phyloP scores from a whole-genome alignment of 2,888 invertebrate genomes.

The Chrysolina americana region DNA sequence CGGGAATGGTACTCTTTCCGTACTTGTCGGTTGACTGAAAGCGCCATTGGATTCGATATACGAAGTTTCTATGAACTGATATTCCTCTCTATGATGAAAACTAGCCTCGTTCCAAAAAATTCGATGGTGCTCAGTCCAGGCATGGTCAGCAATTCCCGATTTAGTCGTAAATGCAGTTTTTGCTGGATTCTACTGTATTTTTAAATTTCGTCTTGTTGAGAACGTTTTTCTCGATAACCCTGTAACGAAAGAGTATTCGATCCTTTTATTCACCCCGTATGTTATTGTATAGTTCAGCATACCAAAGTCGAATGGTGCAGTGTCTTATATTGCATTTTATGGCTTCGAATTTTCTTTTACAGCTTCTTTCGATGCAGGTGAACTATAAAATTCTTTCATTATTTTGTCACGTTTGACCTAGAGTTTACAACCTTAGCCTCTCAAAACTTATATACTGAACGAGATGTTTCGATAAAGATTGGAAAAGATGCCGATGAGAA shows the following conservation, averaged over 20 bases:
- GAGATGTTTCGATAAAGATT: not conserved
- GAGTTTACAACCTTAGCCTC: constrained; percentile 6
- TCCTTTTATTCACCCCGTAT: not conserved
- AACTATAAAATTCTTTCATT: constrained; percentile 36
- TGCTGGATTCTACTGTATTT: too few species aligned
- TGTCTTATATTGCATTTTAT: constrained; percentile 26
- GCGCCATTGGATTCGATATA: too few species aligned
- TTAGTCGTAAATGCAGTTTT: too few species aligned
- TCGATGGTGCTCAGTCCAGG: too few species aligned
- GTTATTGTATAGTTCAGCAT: not conserved
- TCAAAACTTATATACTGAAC: not conserved
- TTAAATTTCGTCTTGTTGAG: too few species aligned
- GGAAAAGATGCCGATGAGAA: not conserved
- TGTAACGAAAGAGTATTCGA: not conserved
- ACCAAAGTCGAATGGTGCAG: not conserved
- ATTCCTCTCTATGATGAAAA: too few species aligned
- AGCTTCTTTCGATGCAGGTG: constrained; percentile 31
- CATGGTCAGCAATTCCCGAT: too few species aligned
- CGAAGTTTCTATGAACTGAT: too few species aligned
- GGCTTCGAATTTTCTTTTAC: constrained; percentile 20
- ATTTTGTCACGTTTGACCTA: constrained; percentile 33
- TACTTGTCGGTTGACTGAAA: too few species aligned
- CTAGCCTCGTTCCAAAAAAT: too few species aligned
- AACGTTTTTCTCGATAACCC: too few species aligned
- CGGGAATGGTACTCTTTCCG: too few species aligned